Percentiles rank a stretch among this genome's conserved stretches.
Conservation (phyloP, 2,797 vertebrate genomes). For the Calcarius lapponicus region DNA sequence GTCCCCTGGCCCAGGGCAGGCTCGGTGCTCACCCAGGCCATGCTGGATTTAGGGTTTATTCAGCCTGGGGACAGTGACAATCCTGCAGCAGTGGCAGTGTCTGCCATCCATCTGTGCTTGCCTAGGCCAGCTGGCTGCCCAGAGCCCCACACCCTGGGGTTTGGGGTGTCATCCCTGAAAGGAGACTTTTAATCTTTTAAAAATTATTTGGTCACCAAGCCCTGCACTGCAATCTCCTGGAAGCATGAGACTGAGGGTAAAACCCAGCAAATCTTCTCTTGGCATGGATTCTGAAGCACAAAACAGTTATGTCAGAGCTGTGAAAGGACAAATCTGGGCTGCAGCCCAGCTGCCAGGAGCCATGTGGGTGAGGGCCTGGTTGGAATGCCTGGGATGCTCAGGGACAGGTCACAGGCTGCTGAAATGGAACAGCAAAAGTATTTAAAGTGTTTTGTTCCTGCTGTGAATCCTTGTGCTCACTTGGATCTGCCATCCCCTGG, state of each 20-base stretch:
- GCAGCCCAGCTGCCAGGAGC: background rate
- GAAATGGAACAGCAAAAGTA: background rate
- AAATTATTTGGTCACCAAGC: background rate
- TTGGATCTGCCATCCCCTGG: background rate
- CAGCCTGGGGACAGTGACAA: background rate
- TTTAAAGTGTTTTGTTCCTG: background rate
- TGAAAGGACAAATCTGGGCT: background rate
- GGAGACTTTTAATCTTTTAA: rapidly evolving
- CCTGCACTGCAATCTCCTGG: background rate
- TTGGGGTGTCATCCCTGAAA: background rate
- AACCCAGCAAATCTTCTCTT: background rate
- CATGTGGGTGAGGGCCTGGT: background rate
- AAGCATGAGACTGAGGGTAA: background rate
- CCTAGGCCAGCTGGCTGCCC: background rate
- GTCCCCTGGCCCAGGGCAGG: background rate
- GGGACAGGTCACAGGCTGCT: background rate
- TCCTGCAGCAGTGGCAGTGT: background rate
- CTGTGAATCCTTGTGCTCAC: background rate
- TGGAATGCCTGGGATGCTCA: rapidly evolving
- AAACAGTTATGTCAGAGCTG: background rate
- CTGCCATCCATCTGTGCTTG: background rate
- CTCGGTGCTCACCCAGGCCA: background rate
- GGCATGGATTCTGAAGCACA: background rate
- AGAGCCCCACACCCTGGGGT: background rate
- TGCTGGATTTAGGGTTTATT: background rate